These are phyloP conservation scores for Pristionchus mayeri DNA, from an alignment of 2,888 invertebrate species.

Conservation along the genomic window DNA sequence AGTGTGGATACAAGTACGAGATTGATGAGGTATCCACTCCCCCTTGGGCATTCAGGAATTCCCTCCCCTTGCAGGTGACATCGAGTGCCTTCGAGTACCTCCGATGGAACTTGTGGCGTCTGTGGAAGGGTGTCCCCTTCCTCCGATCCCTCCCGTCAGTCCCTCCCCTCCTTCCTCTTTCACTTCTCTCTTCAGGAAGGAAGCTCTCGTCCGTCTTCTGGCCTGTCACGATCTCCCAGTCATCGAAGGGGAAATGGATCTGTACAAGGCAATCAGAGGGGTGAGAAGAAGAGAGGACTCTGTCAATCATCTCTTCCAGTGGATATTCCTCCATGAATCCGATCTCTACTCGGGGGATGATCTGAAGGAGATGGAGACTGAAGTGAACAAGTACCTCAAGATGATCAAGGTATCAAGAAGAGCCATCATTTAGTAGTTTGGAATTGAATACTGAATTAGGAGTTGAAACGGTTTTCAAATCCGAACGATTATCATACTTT, in stretches of 20 bases:
- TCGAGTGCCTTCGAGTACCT: slow-evolving; percentile 50
- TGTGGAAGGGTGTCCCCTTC: slow-evolving; percentile 54
- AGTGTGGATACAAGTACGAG: slow-evolving; percentile 16
- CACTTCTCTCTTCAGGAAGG: slow-evolving; percentile 49
- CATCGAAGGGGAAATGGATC: slow-evolving; percentile 68
- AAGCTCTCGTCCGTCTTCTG: slow-evolving; percentile 54
- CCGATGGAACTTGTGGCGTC: slow-evolving; percentile 61
- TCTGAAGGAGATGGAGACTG: neutral
- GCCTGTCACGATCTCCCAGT: slow-evolving; percentile 62
- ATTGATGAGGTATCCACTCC: slow-evolving; percentile 24
- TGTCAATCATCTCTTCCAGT: neutral
- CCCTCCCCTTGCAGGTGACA: neutral
- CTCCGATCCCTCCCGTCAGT: slow-evolving; percentile 54
- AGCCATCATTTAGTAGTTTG: too few relatives aligned
- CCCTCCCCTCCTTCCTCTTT: neutral
- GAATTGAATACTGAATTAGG: too few relatives aligned
- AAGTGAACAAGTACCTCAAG: neutral
- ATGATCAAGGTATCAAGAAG: neutral
- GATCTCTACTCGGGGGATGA: neutral
- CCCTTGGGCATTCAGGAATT: neutral
- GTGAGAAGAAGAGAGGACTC: slow-evolving; percentile 52
- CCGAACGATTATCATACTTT: too few relatives aligned
- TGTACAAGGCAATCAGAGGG: slow-evolving; percentile 62
- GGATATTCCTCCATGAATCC: slow-evolving; percentile 18
- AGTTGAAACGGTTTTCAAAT: too few relatives aligned